Evolutionary conservation across 1,140 invertebrate genomes (phyloP).

Genomic region (Scaptomyza montana): DNA sequence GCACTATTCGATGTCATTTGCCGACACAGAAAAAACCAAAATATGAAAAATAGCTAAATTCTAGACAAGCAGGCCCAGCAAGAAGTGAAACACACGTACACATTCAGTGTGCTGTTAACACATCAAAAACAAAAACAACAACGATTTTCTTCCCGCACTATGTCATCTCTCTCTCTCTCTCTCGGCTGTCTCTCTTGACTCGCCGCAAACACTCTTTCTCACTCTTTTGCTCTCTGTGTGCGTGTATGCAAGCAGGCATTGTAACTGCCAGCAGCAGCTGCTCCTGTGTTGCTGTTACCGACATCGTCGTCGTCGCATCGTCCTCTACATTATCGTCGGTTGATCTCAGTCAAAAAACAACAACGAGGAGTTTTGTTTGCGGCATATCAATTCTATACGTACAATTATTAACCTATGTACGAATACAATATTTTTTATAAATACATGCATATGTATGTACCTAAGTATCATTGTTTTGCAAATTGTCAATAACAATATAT

Average conservation of each 20-base stretch:
- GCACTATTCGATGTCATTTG: too few relatives aligned
- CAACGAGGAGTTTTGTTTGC: slow-evolving; percentile 45
- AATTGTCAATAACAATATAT: too few relatives aligned
- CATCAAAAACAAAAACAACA: slow-evolving; percentile 25
- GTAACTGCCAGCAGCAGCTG: slow-evolving; percentile 31
- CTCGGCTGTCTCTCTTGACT: neutral
- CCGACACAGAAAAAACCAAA: too few relatives aligned
- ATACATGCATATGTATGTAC: too few relatives aligned
- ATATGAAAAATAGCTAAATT: too few relatives aligned
- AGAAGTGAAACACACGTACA: too few relatives aligned
- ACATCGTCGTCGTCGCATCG: slow-evolving; percentile 25
- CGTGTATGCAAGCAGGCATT: slow-evolving; percentile 35
- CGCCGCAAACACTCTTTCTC: slow-evolving; percentile 2
- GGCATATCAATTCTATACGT: slow-evolving; percentile 29
- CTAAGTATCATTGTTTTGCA: too few relatives aligned
- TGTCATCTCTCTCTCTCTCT: slow-evolving; percentile 8
- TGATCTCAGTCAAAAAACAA: slow-evolving; percentile 62
- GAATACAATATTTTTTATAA: too few relatives aligned
- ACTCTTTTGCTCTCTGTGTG: slow-evolving; percentile 12
- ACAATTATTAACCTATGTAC: neutral
- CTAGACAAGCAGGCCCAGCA: too few relatives aligned
- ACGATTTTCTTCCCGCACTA: slow-evolving; percentile 19
- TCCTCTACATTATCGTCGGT: too few relatives aligned
- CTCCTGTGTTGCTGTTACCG: slow-evolving; percentile 18
- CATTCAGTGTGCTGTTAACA: too few relatives aligned